Base-by-base conservation (phyloP, 2,113 vertebrate genomes). In the Silurus asotus region DNA sequence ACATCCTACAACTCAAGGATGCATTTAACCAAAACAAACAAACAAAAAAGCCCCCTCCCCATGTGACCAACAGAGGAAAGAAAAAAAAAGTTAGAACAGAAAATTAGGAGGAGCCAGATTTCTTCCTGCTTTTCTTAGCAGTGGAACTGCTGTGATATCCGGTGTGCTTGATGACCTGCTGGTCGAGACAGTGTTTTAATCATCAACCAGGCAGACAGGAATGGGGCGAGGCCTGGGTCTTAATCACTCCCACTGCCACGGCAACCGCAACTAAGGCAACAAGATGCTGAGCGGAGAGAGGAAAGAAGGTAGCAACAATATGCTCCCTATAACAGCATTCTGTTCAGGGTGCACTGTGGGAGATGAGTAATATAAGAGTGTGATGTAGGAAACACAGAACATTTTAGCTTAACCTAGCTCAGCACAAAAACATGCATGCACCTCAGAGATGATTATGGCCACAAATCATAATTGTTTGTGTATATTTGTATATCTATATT, bases 261-360 rank as follows among this genome's bases (percentile, higher is more conserved):
- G 85, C 85, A 89, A 89, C 88, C 45, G 69, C 65, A 53, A 56
- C 75, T 83, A 85, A 51, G 77, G 72, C 87, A 89, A 87, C 74
- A 51, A 77, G 85, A 86, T 70, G 69, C 55, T 72, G 81, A 67
- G 59, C 13, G n/a, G 15, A 79, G 45, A 80, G 67, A 49, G 25
- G 49, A 56, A 67, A 61, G 70, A 77, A 20, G n/a, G 65, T 86
- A 81, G n/a, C 62, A 70, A 28, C 80, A 84, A 28, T 86, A 20
- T 85, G 84, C 48, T 85, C 9, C 72, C 17, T 28, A 65, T 37
- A 69, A 64, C 45, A 67, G 55, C 13, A 14, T 51, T 64, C 48
- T 45, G 10, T 62, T 28, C 65, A 65, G 56, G 49, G 64, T 51
- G 20, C 62, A 56, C 10, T 83, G 2, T 70, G 49, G 49, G 19